Evolutionary conservation across 2,113 vertebrate species (phyloP).

Genomic region (Oreochromis spilurus): DNA sequence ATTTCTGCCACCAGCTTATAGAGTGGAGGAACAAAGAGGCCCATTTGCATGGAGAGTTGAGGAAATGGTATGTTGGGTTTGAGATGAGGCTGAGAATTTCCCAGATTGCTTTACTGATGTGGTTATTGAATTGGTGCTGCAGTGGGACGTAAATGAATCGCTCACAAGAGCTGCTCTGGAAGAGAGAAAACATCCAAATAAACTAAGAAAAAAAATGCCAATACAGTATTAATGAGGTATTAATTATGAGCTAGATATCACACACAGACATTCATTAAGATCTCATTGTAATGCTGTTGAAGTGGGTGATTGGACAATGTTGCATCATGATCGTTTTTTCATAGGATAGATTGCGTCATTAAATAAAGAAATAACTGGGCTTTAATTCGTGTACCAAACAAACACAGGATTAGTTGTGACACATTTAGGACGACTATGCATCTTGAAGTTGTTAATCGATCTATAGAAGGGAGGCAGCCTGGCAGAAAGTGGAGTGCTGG

Average conservation of each 20-base stretch:
- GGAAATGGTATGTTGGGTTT: background rate
- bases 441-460: background rate
- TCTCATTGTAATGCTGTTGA: background rate
- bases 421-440: background rate
- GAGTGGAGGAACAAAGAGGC: conserved; percentile 4
- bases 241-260: background rate
- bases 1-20: conserved; percentile 6
- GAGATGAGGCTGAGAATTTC: background rate
- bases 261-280: background rate
- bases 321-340: background rate
- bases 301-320: background rate
- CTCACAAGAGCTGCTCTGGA: background rate
- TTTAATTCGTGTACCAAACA: background rate
- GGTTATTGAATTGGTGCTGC: background rate
- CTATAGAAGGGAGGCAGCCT: background rate
- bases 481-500: background rate
- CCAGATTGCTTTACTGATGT: conserved; percentile 7
- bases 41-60: background rate
- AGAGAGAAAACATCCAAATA: background rate
- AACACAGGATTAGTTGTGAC: background rate
- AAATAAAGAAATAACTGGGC: background rate
- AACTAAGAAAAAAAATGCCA: background rate
- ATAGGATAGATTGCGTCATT: background rate
- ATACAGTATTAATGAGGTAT: background rate
- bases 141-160: background rate